Conservation (phyloP, 2,797 vertebrate genomes). For the Micropoecilia bifurca region DNA sequence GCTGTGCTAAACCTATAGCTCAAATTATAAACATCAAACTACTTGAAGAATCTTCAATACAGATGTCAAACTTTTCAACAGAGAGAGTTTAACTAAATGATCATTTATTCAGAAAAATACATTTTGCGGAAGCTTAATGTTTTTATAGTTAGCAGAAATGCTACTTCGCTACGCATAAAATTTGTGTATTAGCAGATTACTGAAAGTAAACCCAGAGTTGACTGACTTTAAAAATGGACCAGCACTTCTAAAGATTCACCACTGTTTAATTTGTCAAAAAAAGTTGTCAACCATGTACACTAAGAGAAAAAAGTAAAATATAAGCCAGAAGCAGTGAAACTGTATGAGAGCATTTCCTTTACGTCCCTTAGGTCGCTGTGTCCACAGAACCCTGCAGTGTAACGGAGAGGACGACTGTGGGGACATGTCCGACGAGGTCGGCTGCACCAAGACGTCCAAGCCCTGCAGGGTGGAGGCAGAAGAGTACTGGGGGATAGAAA, state of each 20-base stretch:
- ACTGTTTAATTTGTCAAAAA: background rate
- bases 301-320: background rate
- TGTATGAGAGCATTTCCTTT: accelerated
- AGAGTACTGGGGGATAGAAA: constrained; percentile 91
- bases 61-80: too few species aligned
- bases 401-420: constrained; percentile 96
- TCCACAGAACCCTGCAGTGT: constrained; percentile 86
- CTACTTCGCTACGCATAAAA: too few species aligned
- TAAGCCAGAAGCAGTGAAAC: background rate
- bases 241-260: background rate
- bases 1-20: too few species aligned
- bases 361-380: constrained; percentile 85
- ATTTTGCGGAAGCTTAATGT: too few species aligned
- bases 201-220: too few species aligned
- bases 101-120: too few species aligned
- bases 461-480: constrained; percentile 85
- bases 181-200: too few species aligned
- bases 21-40: too few species aligned
- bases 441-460: constrained; percentile 80
- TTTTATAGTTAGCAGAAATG: too few species aligned
- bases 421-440: constrained; percentile 90
- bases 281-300: background rate
- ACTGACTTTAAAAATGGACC: background rate
- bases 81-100: too few species aligned
- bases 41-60: too few species aligned